These are phyloP conservation scores for Pelusios castaneus DNA, from an alignment of 2,113 vertebrate genomes.

Conservation along the genomic window DNA sequence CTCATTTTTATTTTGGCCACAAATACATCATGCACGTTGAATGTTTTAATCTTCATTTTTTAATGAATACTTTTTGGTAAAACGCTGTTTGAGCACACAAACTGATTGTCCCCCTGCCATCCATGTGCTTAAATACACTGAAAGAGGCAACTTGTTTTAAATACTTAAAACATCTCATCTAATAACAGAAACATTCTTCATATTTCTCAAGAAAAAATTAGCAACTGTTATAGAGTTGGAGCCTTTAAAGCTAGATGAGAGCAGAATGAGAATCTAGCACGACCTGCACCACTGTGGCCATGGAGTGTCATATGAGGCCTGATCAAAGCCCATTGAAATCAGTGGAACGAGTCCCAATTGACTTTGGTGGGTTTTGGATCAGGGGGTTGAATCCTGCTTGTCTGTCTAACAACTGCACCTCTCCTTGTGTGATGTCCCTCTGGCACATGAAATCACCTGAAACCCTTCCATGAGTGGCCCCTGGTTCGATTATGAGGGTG, in stretches of 20 bases:
- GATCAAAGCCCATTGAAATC: too few relatives aligned
- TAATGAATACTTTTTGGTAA: not conserved
- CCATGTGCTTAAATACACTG: not conserved
- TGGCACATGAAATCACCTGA: not conserved
- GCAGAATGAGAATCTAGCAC: not conserved
- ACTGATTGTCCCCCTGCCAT: not conserved
- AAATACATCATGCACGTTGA: not conserved
- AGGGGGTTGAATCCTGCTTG: not conserved
- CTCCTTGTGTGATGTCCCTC: not conserved
- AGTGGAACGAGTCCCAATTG: not conserved
- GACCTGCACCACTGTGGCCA: not conserved
- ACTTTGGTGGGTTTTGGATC: not conserved
- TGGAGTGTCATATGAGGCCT: too few relatives aligned
- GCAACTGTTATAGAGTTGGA: not conserved
- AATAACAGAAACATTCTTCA: not conserved
- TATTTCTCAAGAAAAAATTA: not conserved
- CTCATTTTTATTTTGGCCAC: not conserved
- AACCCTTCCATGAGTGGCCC: not conserved
- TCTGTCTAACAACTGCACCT: not conserved
- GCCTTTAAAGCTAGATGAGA: not conserved
- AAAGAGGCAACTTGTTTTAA: not conserved
- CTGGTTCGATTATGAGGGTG: not conserved
- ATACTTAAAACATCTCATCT: not conserved
- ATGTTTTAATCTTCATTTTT: not conserved
- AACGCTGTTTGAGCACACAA: too few relatives aligned